Base-by-base conservation (phyloP, 2,888 invertebrate species). In the Ectropis crepuscularia region DNA sequence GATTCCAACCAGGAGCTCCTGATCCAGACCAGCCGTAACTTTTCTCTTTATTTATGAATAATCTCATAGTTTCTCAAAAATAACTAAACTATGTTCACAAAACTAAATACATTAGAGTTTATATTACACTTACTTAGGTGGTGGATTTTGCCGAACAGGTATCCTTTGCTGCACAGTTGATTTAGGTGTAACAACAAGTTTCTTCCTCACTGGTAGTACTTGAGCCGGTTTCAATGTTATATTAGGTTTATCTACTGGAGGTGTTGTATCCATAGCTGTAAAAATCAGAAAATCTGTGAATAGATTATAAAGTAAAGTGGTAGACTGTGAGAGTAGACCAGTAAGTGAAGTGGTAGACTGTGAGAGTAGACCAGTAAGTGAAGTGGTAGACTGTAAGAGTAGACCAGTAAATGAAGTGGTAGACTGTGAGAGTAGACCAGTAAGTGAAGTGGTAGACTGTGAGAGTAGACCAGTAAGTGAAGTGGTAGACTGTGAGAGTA, bases 191-290 rank as follows among this genome's bases (percentile, higher is more conserved):
- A 77, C 64, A 9, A 81, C 74, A 8, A 64, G 49, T 41, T 76
- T 75, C 57, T 77, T 78, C 58, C 75, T 78, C 2, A 77, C 43
- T 37, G 78, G 76, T 28, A 75, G 62, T 59, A 79, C 75, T 68
- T 82, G 80, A 10, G 72, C 41, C 6, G 70, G 53, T 61, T 70
- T 74, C 46, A 75, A 67, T 6, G 75, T 50, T 9, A 69, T 48
- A 68, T 80, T 81, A 5, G 73, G 65, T 68, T 76, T 75, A 11
- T 70, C 70, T 42, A 66, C 49, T 63, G 73, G 76, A 53, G 79
- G 59, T 59, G 77, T 80, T 12, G 78, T 51, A 43, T 87, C 87
- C 84, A 85, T 87, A 11, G 82, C 89, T 90, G 59, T 5, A 78
- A 81, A 63, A 49, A 57, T 43, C 5, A 41, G 6, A 10, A 43